Evolutionary conservation across 1,140 invertebrate species (phyloP).

Genomic region (Drosophila carrolli): DNA sequence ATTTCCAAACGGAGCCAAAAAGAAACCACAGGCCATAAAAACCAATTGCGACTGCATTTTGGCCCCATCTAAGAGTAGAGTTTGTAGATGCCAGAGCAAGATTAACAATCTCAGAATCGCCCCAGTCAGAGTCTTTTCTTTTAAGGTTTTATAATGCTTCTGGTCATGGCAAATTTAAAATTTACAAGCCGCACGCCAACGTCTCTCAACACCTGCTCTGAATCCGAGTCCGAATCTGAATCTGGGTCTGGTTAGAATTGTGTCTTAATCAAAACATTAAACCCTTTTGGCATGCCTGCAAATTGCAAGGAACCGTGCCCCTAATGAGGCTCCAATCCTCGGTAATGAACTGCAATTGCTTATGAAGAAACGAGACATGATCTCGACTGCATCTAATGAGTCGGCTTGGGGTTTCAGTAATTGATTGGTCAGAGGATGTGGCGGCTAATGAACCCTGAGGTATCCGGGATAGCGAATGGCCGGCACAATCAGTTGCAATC

Average conservation of each 20-base stretch:
- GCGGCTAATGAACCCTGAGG: conserved; percentile 29
- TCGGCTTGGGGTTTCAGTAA: conserved; percentile 30
- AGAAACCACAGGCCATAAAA: conserved; percentile 37
- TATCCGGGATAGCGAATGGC: conserved; percentile 16
- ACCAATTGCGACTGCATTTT: conserved; percentile 16
- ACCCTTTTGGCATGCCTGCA: conserved; percentile 68
- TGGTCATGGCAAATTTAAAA: conserved; percentile 72
- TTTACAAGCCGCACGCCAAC: conserved; percentile 51
- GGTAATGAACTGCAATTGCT: conserved; percentile 50
- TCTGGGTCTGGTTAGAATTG: conserved; percentile 39
- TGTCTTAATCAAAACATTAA: conserved; percentile 77
- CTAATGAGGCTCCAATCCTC: conserved; percentile 47
- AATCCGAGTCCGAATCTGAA: not conserved
- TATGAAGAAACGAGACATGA: conserved; percentile 55
- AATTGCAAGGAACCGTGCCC: conserved; percentile 30
- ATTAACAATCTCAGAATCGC: conserved; percentile 28
- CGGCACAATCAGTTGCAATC: not conserved
- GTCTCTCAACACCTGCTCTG: conserved; percentile 51
- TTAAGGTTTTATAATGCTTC: conserved; percentile 17
- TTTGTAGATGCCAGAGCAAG: conserved; percentile 45
- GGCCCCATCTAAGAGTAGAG: conserved; percentile 55
- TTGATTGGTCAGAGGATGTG: conserved; percentile 44
- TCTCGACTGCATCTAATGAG: conserved; percentile 49
- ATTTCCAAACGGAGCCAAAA: conserved; percentile 12
- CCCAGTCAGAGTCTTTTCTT: not conserved